These are phyloP conservation scores for Thereva nobilitata DNA, from an alignment of 2,888 invertebrate species.

Conservation along the genomic window DNA sequence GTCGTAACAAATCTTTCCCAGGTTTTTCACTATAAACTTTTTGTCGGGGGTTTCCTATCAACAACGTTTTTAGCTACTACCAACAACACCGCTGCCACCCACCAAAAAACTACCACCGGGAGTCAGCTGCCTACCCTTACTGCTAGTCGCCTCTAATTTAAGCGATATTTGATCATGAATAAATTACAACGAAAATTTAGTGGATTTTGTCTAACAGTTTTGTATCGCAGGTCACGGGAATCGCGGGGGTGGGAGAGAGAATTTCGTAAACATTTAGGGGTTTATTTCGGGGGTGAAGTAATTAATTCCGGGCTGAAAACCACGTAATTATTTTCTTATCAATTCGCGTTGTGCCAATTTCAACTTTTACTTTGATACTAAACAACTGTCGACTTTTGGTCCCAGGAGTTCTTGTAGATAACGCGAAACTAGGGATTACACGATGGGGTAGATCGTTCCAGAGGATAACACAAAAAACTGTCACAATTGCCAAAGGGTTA, in stretches of 20 bases:
- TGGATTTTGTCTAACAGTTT: constrained; percentile 12
- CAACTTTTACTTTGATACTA: constrained; percentile 1
- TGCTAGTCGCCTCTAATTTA: constrained; percentile 11
- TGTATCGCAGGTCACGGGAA: constrained; percentile 1
- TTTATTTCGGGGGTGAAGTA: neutral
- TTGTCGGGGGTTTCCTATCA: constrained; percentile 20
- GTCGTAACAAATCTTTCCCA: constrained; percentile 27
- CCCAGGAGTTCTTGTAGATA: neutral
- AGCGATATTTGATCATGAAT: constrained; percentile 40
- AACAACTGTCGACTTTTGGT: neutral
- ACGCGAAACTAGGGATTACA: no score
- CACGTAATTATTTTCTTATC: constrained; percentile 29
- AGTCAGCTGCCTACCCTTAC: neutral
- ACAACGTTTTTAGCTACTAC: neutral
- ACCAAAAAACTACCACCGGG: neutral
- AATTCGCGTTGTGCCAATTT: constrained; percentile 6
- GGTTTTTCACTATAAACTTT: constrained; percentile 19
- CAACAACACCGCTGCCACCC: no score
- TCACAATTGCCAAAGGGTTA: no score
- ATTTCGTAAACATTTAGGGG: neutral
- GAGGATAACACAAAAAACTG: no score
- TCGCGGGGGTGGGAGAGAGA: neutral
- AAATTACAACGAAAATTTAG: constrained; percentile 32
- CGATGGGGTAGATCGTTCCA: no score
- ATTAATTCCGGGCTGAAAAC: constrained; percentile 24